These are phyloP conservation scores for Myotis yumanensis DNA, from an alignment of 2,113 vertebrate genomes.

Conservation along the genomic window DNA sequence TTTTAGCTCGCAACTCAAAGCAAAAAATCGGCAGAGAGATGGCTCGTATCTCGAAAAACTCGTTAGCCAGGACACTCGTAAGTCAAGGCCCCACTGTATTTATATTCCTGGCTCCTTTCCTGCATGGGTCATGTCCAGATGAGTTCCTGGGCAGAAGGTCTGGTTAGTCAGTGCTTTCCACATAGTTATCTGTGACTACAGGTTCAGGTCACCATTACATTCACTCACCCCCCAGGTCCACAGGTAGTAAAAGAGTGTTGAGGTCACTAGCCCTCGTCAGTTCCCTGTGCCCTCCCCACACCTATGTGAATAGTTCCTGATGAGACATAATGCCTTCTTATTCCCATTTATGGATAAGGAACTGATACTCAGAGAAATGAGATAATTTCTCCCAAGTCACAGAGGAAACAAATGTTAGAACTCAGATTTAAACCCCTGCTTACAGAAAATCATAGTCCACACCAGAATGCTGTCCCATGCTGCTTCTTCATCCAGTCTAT, in stretches of 20 bases:
- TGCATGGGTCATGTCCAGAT: background rate
- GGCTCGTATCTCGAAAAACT: too few relatives aligned
- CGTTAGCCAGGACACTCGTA: too few relatives aligned
- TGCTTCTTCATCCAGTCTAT: background rate
- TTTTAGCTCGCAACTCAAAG: too few relatives aligned
- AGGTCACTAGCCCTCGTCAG: background rate
- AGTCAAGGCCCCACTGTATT: background rate
- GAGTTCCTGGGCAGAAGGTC: background rate
- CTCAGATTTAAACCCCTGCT: background rate
- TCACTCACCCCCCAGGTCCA: background rate
- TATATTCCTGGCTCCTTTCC: background rate
- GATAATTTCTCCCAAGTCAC: background rate
- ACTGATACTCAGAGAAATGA: background rate
- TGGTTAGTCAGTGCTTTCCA: background rate
- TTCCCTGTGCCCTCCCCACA: background rate
- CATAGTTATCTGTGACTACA: background rate
- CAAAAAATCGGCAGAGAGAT: too few relatives aligned
- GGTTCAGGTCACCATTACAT: background rate
- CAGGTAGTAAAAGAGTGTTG: background rate
- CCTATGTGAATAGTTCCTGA: background rate
- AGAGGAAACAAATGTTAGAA: background rate
- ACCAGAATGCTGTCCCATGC: background rate
- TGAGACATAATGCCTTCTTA: background rate
- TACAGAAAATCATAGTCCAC: background rate
- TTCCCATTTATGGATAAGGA: background rate